Evolutionary conservation across 2,888 invertebrate genomes (phyloP).

Genomic region (Ophraella communa): DNA sequence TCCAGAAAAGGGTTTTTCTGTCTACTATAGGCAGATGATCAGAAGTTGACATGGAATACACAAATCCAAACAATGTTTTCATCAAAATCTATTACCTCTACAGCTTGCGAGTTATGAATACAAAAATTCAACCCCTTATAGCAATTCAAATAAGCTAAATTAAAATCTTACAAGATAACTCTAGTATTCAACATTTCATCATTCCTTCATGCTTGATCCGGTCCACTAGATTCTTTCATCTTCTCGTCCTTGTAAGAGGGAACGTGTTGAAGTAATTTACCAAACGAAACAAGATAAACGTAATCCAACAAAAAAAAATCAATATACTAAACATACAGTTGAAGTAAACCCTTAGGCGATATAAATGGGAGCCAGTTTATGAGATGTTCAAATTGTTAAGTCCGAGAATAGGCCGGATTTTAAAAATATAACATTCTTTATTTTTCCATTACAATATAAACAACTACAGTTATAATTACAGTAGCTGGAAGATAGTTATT

Average conservation of each 20-base stretch:
- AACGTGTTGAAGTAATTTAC: constrained; percentile 11
- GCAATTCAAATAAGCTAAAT: background rate
- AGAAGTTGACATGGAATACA: no score
- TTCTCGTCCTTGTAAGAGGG: background rate
- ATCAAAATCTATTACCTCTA: no score
- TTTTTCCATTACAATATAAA: background rate
- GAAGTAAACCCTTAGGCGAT: background rate
- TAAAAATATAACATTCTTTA: background rate
- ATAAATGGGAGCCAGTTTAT: background rate
- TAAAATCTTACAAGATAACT: background rate
- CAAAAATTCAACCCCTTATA: background rate
- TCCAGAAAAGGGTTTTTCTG: no score
- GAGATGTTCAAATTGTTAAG: background rate
- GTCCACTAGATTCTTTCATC: constrained; percentile 1
- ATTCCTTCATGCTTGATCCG: constrained; percentile 1
- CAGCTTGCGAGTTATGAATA: background rate
- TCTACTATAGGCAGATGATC: no score
- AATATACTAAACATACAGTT: background rate
- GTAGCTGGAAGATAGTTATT: no score
- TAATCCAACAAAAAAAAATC: background rate
- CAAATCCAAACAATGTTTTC: no score
- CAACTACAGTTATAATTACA: no score
- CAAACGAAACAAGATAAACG: constrained; percentile 6
- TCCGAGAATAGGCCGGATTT: background rate
- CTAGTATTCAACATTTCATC: background rate